Percentiles rank a stretch among this genome's conserved stretches.
Conservation (phyloP, 1,140 invertebrate genomes). For the Brachionus calyciflorus region DNA sequence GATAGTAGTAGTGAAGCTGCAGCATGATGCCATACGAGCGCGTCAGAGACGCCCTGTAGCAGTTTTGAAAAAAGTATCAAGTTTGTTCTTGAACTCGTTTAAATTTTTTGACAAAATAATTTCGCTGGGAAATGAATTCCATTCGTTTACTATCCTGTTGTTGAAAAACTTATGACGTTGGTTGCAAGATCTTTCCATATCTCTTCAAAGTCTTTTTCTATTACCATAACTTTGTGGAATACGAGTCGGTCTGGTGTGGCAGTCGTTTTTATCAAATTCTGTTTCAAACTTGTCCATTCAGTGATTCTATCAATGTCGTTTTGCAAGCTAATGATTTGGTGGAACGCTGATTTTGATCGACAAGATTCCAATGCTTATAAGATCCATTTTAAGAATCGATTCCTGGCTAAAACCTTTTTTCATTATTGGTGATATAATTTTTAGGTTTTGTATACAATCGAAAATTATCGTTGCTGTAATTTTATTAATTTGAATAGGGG, state of each 20-base stretch:
- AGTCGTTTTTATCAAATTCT: not conserved
- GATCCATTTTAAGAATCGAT: too few relatives aligned
- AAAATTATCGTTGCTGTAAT: too few relatives aligned
- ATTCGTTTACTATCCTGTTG: not conserved
- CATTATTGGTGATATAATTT: too few relatives aligned
- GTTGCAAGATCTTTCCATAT: too few relatives aligned
- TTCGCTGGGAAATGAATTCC: not conserved
- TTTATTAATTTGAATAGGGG: too few relatives aligned
- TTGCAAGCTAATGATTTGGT: not conserved
- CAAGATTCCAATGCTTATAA: too few relatives aligned
- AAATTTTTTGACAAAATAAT: constrained; percentile 1
- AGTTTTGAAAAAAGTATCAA: not conserved
- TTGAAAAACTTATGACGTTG: too few relatives aligned
- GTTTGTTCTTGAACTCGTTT: not conserved
- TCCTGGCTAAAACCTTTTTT: too few relatives aligned
- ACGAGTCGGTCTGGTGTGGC: not conserved
- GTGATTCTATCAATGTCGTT: not conserved
- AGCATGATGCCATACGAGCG: not conserved
- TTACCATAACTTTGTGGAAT: not conserved
- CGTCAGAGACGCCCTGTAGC: constrained; percentile 4
- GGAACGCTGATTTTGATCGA: not conserved
- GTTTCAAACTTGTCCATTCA: not conserved
- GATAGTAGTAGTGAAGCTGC: too few relatives aligned
- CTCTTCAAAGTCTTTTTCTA: not conserved
- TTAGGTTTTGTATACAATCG: too few relatives aligned